phyloP scores from a whole-genome alignment of 2,797 vertebrate species.

The Lutjanus campechanus region DNA sequence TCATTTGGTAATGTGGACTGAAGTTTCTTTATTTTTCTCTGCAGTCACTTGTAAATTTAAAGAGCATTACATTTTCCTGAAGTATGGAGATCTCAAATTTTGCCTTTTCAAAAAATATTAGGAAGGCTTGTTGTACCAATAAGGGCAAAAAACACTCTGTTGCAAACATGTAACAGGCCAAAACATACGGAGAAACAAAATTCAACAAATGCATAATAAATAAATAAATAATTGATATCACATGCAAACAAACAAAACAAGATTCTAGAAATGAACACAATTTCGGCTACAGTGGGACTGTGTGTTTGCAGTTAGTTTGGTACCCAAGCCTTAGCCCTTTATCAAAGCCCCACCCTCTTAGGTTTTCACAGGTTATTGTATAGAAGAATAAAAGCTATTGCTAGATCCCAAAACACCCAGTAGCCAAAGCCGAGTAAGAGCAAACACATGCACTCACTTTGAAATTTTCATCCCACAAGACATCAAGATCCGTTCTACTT shows the following conservation, averaged over 20 bases:
- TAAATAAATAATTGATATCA: constrained; percentile 46
- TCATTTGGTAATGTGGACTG: constrained; percentile 21
- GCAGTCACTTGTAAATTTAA: constrained; percentile 2
- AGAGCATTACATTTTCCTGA: constrained; percentile 21
- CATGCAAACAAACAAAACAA: constrained; percentile 62
- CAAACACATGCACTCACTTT: constrained; percentile 62
- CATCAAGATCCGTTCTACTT: background rate
- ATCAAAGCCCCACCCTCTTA: constrained; percentile 28
- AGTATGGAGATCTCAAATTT: constrained; percentile 21
- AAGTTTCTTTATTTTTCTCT: background rate
- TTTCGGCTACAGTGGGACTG: constrained; percentile 29
- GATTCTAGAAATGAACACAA: constrained; percentile 43
- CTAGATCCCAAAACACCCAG: constrained; percentile 47
- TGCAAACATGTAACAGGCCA: constrained; percentile 55
- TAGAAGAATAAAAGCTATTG: constrained; percentile 62
- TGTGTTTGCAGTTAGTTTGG: constrained; percentile 39
- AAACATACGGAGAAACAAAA: constrained; percentile 44
- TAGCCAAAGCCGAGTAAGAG: constrained; percentile 49
- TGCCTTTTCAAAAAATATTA: constrained; percentile 5
- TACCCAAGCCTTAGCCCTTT: constrained; percentile 69
- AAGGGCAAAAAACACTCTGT: constrained; percentile 40
- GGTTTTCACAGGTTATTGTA: constrained; percentile 40
- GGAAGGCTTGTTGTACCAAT: constrained; percentile 16
- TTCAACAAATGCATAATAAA: constrained; percentile 50
- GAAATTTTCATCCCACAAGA: background rate